phyloP scores from a whole-genome alignment of 1,140 invertebrate species.

The Drosophila auraria region DNA sequence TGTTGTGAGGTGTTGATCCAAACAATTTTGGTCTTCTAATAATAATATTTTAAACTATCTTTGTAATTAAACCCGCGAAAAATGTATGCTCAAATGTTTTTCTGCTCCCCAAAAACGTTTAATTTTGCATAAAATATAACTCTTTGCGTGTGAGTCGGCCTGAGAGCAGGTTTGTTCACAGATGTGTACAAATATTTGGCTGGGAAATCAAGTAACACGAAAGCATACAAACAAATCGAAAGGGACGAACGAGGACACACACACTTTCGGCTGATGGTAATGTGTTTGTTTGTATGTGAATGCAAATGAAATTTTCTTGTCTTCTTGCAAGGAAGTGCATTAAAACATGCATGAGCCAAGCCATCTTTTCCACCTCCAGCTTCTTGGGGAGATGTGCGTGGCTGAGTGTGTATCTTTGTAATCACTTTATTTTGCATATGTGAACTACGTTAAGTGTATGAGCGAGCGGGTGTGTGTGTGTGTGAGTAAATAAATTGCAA shows the following conservation, averaged over 20 bases:
- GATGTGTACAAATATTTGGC: slow-evolving; percentile 63
- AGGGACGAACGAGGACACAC: slow-evolving; percentile 13
- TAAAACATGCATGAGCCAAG: slow-evolving; percentile 66
- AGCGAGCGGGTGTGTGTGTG: slow-evolving; percentile 31
- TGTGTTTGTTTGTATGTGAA: slow-evolving; percentile 53
- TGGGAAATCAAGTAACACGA: slow-evolving; percentile 39
- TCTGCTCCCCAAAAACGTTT: slow-evolving; percentile 29
- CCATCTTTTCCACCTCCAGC: slow-evolving; percentile 36
- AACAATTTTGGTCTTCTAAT: background rate
- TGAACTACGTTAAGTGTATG: slow-evolving; percentile 69
- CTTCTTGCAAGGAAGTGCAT: slow-evolving; percentile 59
- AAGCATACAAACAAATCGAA: slow-evolving; percentile 57
- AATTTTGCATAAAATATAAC: slow-evolving; percentile 60
- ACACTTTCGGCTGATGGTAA: slow-evolving; percentile 17
- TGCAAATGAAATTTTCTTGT: slow-evolving; percentile 71
- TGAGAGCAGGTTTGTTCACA: background rate
- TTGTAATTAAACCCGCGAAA: background rate
- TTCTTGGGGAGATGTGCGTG: slow-evolving; percentile 18
- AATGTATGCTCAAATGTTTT: slow-evolving; percentile 9
- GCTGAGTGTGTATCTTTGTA: slow-evolving; percentile 64
- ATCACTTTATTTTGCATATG: slow-evolving; percentile 82
- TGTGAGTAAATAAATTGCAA: slow-evolving; percentile 70
- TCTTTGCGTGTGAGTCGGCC: no score
- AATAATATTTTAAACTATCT: background rate
- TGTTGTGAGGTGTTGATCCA: background rate